Conservation (phyloP, 2,888 invertebrate genomes). For the Rhingia campestris region DNA sequence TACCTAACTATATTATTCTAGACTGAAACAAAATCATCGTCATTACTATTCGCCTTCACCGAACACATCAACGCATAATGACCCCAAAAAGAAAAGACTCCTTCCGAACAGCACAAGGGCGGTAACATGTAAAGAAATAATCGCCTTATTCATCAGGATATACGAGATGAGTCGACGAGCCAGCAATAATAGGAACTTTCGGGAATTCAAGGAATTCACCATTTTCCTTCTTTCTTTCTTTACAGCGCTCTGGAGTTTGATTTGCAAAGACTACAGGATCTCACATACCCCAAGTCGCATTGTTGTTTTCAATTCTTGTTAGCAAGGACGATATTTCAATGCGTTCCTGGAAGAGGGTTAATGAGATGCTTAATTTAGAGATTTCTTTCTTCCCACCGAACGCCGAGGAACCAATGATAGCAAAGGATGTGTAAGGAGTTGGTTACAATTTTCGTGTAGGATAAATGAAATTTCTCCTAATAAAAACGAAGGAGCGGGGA, state of each 20-base stretch:
- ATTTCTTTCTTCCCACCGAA: slow-evolving; percentile 24
- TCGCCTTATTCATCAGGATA: slow-evolving; percentile 48
- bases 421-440: slow-evolving; percentile 2
- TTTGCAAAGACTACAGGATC: slow-evolving; percentile 1
- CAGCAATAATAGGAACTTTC: slow-evolving; percentile 55
- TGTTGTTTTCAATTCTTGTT: slow-evolving; percentile 10
- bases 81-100: too few species aligned
- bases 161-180: background rate
- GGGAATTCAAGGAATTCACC: slow-evolving; percentile 56
- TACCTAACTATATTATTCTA: too few species aligned
- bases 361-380: slow-evolving; percentile 42
- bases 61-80: too few species aligned
- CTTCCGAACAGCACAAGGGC: too few species aligned
- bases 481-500: background rate
- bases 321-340: slow-evolving; percentile 9
- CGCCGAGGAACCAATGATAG: background rate
- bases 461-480: slow-evolving; percentile 28
- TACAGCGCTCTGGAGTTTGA: slow-evolving; percentile 23
- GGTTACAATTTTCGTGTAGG: slow-evolving; percentile 26
- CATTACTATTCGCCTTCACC: too few species aligned
- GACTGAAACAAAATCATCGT: too few species aligned
- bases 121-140: slow-evolving; percentile 2
- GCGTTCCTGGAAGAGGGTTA: slow-evolving; percentile 21
- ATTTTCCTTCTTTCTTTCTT: slow-evolving; percentile 35
- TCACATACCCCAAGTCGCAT: background rate